Evolutionary conservation across 2,113 vertebrate genomes (phyloP), one percentile per base, ranked within the genome.

Genomic region (Megaceryle maxima): DNA sequence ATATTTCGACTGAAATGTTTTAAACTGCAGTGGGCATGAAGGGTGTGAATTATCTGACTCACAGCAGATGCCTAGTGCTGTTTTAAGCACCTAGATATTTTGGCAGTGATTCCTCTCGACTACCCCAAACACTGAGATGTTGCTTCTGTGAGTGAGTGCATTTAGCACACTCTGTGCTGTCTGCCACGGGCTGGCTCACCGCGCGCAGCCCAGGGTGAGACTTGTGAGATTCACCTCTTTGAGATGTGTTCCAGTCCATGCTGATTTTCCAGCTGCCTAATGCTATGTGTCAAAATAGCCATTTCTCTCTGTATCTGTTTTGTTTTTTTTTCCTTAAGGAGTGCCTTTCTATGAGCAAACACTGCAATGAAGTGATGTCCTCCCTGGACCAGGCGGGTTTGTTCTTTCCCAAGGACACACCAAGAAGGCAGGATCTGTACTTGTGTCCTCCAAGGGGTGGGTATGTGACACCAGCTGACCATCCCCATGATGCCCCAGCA

Each of bases 61-160:
- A 15, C 81, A 95, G 83, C 89, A 96, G 93, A 72, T 84, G 95
- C 73, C 87, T 91, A 69, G 84, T 89, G 89, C 87, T 94, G 73
- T 55, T 92, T 50, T 31, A 86, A 87, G 89, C 92, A 78, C 90
- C 93, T 94, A 67, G 81, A 75, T 89, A 60, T 63, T 51, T 89
- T 94, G 92, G 77, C 93, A 82, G 69, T 7, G 56, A 64, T 50
- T 89, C 60, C 77, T 78, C 56, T 78, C 5, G 3, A 26, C 63
- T 75, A 78, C 9, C 46, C 50, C 56, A 76, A 81, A 37, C 55
- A 70, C 87, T 60, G 26, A 41, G 66, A 80, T 39, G 63, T 29
- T 80, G 82, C 57, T 84, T 57, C 87, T 64, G 48, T 4, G 60
- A 82, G 78, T 0, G 12, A 24, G 64, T 66, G 69, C 16, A 2